Percentiles rank a stretch among this genome's conserved stretches.
phyloP scores from a whole-genome alignment of 2,797 vertebrate species.

The Odontamblyopus rebecca region DNA sequence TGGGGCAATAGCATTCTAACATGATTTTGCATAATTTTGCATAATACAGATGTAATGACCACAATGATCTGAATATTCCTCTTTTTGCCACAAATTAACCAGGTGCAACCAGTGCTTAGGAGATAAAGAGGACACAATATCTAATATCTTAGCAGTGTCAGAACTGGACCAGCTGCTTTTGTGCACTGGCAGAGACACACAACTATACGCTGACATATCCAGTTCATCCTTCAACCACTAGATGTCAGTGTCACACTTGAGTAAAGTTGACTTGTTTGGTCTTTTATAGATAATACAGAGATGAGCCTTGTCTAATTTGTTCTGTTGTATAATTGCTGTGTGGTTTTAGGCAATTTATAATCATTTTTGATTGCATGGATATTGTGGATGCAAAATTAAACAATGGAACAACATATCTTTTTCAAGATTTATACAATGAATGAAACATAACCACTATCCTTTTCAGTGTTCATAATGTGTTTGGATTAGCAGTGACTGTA shows the following conservation, averaged over 20 bases:
- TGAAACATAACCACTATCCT: not conserved
- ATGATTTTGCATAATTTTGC: too few species aligned
- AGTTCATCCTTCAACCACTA: slow-evolving; percentile 53
- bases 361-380: not conserved
- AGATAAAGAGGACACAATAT: too few species aligned
- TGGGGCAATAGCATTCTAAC: too few species aligned
- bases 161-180: too few species aligned
- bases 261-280: slow-evolving; percentile 12
- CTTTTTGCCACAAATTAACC: too few species aligned
- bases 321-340: too few species aligned
- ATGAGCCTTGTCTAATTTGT: too few species aligned
- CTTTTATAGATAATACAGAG: not conserved
- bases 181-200: too few species aligned
- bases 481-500: slow-evolving; percentile 43
- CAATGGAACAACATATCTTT: not conserved
- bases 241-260: slow-evolving; percentile 67
- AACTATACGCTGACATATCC: not conserved
- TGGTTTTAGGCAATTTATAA: not conserved
- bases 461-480: slow-evolving; percentile 7
- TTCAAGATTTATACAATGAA: not conserved
- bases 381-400: not conserved
- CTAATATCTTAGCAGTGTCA: too few species aligned
- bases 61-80: too few species aligned
- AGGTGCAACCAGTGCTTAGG: too few species aligned
- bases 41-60: too few species aligned